These are phyloP conservation scores for Poecilia gillii DNA, from an alignment of 2,797 vertebrate genomes.

Conservation along the genomic window DNA sequence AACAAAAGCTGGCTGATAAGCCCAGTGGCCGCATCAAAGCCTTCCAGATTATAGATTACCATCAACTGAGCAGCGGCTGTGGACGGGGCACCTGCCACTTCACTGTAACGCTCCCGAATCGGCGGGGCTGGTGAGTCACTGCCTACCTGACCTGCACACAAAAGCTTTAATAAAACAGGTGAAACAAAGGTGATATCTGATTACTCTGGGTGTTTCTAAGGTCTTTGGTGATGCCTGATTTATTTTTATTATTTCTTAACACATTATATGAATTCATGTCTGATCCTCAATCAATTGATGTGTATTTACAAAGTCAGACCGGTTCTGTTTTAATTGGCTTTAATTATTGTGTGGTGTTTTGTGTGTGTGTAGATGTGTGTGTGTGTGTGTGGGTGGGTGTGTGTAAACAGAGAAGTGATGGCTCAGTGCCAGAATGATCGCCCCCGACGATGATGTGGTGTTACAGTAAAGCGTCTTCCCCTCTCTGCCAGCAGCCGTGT, in stretches of 20 bases:
- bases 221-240: neutral
- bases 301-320: neutral
- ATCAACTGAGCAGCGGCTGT: slow-evolving; percentile 45
- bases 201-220: neutral
- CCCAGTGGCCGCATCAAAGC: slow-evolving; percentile 46
- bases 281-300: neutral
- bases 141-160: slow-evolving; percentile 17
- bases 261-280: neutral
- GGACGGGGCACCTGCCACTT: slow-evolving; percentile 56
- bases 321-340: slow-evolving; percentile 12
- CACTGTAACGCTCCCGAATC: slow-evolving; percentile 44
- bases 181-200: slow-evolving; percentile 25
- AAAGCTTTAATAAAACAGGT: slow-evolving; percentile 40
- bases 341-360: slow-evolving; percentile 17
- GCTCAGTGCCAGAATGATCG: slow-evolving; percentile 16
- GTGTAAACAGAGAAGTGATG: slow-evolving; percentile 12
- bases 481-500: slow-evolving; percentile 49
- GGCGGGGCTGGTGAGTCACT: slow-evolving; percentile 6
- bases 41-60: slow-evolving; percentile 67
- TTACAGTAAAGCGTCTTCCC: slow-evolving; percentile 27
- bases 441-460: slow-evolving; percentile 7
- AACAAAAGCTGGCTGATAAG: slow-evolving; percentile 62
- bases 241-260: neutral
- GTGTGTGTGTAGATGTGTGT: neutral
- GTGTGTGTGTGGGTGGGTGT: neutral